Evolutionary conservation across 2,113 vertebrate genomes (phyloP), one percentile per base, ranked within the genome.

Genomic region (Myotis yumanensis): DNA sequence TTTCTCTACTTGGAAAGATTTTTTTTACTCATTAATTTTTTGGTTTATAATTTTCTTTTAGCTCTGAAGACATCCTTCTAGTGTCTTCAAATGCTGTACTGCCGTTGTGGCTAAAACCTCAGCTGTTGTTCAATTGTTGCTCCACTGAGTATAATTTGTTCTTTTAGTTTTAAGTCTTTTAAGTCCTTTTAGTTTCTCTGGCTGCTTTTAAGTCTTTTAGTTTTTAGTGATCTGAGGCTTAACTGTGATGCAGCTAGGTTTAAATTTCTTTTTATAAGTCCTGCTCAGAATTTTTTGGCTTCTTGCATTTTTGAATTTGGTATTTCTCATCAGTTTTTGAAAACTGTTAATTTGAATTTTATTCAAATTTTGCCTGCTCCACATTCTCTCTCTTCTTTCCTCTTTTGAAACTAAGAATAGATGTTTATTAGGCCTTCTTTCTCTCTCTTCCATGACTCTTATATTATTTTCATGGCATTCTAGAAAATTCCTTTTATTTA

Each of bases 211-310:
- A 80, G 35, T n/a, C 9, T 59, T 62, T 89, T 76, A 59, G 30
- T 76, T 32, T 86, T 95, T 92, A 59, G 23, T 71, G 3, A 89
- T 64, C 48, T 89, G n/a, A 83, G 75, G 14, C 48, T 85, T 89
- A 89, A 37, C 3, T 77, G 22, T 30, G 52, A 40, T 82, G 37
- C 32, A 35, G 64, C 11, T 48, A 43, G 32, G 4, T 72, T 76
- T 81, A 52, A 35, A 77, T 64, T 95, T 86, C 11, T 66, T 81
- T 85, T 81, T 64, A 12, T 17, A 22, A 57, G 7, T 77, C 14
- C 32, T 73, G 5, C n/a, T 71, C 54, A 15, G 40, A n/a, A 80
- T 43, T 72, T 96, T 62, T 73, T 52, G 16, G 12, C 40, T 86
- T 43, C 23, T 69, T 76, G 3, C 17, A n/a, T 84, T 48, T 82